Base-by-base conservation (phyloP, 2,113 vertebrate species). In the Gymnarchus niloticus region DNA sequence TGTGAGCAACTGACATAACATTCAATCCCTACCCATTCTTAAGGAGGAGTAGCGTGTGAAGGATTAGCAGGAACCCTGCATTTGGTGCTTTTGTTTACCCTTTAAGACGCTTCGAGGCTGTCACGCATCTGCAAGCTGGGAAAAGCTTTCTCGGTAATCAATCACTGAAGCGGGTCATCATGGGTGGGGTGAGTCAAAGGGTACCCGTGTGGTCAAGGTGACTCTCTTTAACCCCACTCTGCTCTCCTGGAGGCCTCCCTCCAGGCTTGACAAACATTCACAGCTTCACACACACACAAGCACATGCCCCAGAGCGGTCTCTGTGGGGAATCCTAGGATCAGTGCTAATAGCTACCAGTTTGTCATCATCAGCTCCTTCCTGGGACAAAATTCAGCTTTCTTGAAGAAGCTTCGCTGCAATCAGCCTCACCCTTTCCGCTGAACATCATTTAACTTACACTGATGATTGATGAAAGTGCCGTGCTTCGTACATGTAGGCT, bases 271-370 rank as follows among this genome's bases (percentile, higher is more conserved):
- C 77, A 90, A 54, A 61, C 41, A 87, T 51, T 37, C 51, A n/a
- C 65, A 33, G 61, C 5, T 19, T 9, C 33, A 2, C 54, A 76
- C 87, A 85, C 86, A 87, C 84, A 73, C 87, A 69, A 76, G 46
- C 52, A 59, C 86, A 17, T 17, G 59, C 59, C 33, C 65, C 85
- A 44, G 19, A 41, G 65, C 87, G 65, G 86, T 83, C 86, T 90
- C 91, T 88, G 90, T 84, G 85, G 88, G 89, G 89, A 88, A 90
- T 89, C 77, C 87, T 83, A 88, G 83, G 5, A 87, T 88, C 88
- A 91, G 91, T 93, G 92, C 91, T 91, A 92, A 93, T 91, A 81
- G 86, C 65, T 91, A 92, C 90, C 88, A 92, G 89, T 91, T 92
- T 89, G 91, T 91, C 92, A 92, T 86, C 44, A 46, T 48, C 76